Evolutionary conservation across 2,888 invertebrate species (phyloP), one percentile per base, ranked within the genome.

Genomic region (Polymixis flavicincta): DNA sequence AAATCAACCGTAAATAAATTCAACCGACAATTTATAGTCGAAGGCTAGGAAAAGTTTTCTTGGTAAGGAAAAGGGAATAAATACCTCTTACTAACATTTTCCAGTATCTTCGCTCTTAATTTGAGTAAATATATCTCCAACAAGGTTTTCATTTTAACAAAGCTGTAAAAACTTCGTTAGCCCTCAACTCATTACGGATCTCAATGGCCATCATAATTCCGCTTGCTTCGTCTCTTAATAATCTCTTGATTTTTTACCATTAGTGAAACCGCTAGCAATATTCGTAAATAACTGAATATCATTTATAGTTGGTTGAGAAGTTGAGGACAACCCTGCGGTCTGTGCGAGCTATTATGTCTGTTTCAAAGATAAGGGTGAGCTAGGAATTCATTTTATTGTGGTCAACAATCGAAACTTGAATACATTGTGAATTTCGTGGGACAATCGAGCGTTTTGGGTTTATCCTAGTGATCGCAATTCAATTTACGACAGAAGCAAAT

Each of bases 241-340:
- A 45, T 6, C 50, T 32, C 32, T 50, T 50, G n/a, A 65, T 50
- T 65, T 65, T 65, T n/a, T n/a, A 32, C 65, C n/a, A 52, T 32
- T 50, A 32, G 52, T 5, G 6, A 52, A 14, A 6, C n/a, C 17
- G 50, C 17, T 52, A 32, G 2, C 52, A n/a, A n/a, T 32, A 32
- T 17, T 52, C 65, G n/a, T 66, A 66, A 52, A 66, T 32, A 32
- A 66, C 65, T 17, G 52, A 90, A 90, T 91, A 91, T 89, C 87
- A 90, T 87, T 90, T 89, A 90, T 84, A 87, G 84, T 80, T 80
- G 81, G 37, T 65, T 78, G 50, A 63, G 52, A 25, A 17, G 50
- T 32, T 22, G 4, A 28, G n/a, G 57, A 59, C 37, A 69, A 54
- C 72, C 32, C 57, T 70, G 71, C 19, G 25, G 65, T 14, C 9